A percentile compares a stretch with the other conserved stretches of the same genome.
Evolutionary conservation across 92 coral and sea anemone species (phyloP).

Genomic region (Epizoanthus fatuus): DNA sequence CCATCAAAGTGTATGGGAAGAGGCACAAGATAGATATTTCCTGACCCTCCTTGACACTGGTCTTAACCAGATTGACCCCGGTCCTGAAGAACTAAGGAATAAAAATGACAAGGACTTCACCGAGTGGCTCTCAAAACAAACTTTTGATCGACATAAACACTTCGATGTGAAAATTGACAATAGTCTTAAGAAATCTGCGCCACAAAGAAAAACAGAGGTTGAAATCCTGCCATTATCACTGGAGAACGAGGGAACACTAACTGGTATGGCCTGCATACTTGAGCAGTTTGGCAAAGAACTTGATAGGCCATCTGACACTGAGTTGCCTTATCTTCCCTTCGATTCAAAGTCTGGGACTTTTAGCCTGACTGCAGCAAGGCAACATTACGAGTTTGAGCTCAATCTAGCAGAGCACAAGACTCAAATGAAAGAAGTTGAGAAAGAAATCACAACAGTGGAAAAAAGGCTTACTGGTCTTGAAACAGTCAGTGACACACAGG

Average conservation of each 20-base stretch:
- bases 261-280: not conserved
- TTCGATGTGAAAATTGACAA: not conserved
- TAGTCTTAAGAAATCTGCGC: not conserved
- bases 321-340: not conserved
- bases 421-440: conserved; percentile 27
- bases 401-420: conserved; percentile 18
- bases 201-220: not conserved
- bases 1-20: not conserved
- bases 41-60: not conserved
- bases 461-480: not conserved
- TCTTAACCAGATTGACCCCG: not conserved
- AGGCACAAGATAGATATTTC: not conserved
- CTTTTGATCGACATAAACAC: not conserved
- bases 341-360: not conserved
- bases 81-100: not conserved
- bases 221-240: not conserved
- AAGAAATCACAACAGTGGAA: not conserved
- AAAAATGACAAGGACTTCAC: not conserved
- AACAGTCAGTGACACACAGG: not conserved
- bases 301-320: not conserved
- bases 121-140: not conserved
- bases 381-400: conserved; percentile 37
- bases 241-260: not conserved
- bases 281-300: not conserved
- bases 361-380: conserved; percentile 23